Percentiles rank a stretch among this genome's conserved stretches.
phyloP scores from a whole-genome alignment of 2,113 vertebrate species.

The Cinclus mexicanus region DNA sequence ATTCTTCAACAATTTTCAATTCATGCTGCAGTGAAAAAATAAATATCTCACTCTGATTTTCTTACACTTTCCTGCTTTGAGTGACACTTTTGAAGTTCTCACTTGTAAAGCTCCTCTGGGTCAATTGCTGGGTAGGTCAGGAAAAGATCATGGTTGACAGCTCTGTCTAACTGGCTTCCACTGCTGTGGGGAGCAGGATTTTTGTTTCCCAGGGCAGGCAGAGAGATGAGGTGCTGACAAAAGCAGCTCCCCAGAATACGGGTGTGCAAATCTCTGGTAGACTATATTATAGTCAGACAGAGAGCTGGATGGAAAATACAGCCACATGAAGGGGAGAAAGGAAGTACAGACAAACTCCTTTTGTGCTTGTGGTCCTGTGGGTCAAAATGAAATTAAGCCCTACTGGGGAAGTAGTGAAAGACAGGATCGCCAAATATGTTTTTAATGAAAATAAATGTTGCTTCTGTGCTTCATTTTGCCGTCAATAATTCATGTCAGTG shows the following conservation, averaged over 20 bases:
- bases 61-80: not conserved
- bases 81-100: not conserved
- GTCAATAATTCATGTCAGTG: not conserved
- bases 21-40: conserved; percentile 1
- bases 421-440: not conserved
- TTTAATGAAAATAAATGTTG: not conserved
- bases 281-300: not conserved
- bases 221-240: not conserved
- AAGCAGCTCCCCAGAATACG: not conserved
- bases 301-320: not conserved
- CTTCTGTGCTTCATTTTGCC: not conserved
- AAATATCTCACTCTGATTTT: not conserved
- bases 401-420: not conserved
- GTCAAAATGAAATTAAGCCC: not conserved
- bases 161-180: not conserved
- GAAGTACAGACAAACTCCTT: not conserved
- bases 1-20: not conserved
- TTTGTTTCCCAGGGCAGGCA: not conserved
- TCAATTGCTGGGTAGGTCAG: not conserved
- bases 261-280: not conserved
- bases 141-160: not conserved
- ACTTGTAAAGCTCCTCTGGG: conserved; percentile 3
- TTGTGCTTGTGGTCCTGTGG: not conserved
- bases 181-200: not conserved
- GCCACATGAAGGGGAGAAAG: not conserved